Base-by-base conservation (phyloP, 2,797 vertebrate species). In the Knipowitschia caucasica region DNA sequence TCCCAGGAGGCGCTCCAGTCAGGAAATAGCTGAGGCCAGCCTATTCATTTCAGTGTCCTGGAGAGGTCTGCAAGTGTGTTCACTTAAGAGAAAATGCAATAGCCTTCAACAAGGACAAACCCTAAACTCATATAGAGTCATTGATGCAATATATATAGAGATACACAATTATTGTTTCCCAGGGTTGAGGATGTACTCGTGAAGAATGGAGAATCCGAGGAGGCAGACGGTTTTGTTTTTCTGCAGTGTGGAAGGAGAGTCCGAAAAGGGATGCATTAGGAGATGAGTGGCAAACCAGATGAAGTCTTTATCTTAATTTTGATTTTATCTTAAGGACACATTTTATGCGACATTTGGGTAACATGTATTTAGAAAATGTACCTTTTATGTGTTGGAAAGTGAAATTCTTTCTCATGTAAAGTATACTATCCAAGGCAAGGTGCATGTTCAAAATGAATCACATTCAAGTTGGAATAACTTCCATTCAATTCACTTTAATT, bases 21-120 rank as follows among this genome's bases (percentile, higher is more conserved):
- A 83, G 82, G 78, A 84, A 81, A 77, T 78, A 80, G 73, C 78
- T 53, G 29, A 33, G 71, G 76, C 73, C 73, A 44, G 63, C 73
- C 81, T 80, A 80, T 82, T 81, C 61, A 84, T 84, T 81, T 82
- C 75, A 71, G 66, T 73, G 60, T 71, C 69, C 70, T 8, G 52
- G 63, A 74, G 75, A 53, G 60, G 67, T 69, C 70, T 8, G 46
- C 62, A 24, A 2, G 55, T 10, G 64, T 7, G 51, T 71, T 58
- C 52, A 30, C 59, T 20, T 1, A 50, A 71, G 67, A 72, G 64
- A 67, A 63, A 67, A 65, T 30, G 29, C 74, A 44, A 54, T 17
- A 47, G 36, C 36, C 21, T 39, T 39, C 9, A 38, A 18, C 36
- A 20, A 39, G 7, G 15, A 38, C 15, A 38, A 4, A 21, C 18